Percentiles rank a stretch among this genome's conserved stretches.
phyloP scores from a whole-genome alignment of 2,888 invertebrate genomes.

The Euphydryas editha region DNA sequence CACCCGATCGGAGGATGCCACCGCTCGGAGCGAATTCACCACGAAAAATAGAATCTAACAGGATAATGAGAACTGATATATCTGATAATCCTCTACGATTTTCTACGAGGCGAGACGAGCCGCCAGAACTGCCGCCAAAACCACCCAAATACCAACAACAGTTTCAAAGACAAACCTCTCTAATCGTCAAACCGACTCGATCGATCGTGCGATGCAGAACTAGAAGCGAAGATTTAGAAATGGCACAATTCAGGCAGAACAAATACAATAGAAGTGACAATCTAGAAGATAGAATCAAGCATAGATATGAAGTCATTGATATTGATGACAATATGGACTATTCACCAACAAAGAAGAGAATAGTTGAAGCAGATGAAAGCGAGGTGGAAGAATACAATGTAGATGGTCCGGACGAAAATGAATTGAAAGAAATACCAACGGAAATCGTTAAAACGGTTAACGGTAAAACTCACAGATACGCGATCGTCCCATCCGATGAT shows the following conservation, averaged over 20 bases:
- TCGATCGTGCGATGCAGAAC: constrained; percentile 61
- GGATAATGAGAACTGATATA: constrained; percentile 75
- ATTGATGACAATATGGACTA: constrained; percentile 69
- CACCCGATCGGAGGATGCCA: constrained; percentile 65
- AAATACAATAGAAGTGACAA: constrained; percentile 66
- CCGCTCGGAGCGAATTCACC: constrained; percentile 78
- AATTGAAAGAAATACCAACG: constrained; percentile 82
- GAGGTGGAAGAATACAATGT: constrained; percentile 82
- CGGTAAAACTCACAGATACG: constrained; percentile 83
- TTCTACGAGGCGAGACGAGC: constrained; percentile 66
- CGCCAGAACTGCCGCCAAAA: constrained; percentile 76
- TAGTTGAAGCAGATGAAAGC: constrained; percentile 71
- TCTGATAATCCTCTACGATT: constrained; percentile 78
- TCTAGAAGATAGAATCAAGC: constrained; percentile 66
- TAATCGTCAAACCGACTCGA: constrained; percentile 80
- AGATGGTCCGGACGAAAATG: constrained; percentile 78
- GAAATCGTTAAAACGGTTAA: constrained; percentile 86
- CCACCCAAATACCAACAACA: constrained; percentile 68
- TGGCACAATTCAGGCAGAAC: constrained; percentile 71
- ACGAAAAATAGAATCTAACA: constrained; percentile 64
- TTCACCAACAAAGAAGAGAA: constrained; percentile 78
- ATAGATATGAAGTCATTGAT: constrained; percentile 84
- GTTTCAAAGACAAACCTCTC: constrained; percentile 71
- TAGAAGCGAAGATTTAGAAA: constrained; percentile 76
- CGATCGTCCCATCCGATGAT: constrained; percentile 84